Evolutionary conservation across 2,113 vertebrate genomes (phyloP), one percentile per base, ranked within the genome.

Genomic region (Tychaedon coryphoeus): DNA sequence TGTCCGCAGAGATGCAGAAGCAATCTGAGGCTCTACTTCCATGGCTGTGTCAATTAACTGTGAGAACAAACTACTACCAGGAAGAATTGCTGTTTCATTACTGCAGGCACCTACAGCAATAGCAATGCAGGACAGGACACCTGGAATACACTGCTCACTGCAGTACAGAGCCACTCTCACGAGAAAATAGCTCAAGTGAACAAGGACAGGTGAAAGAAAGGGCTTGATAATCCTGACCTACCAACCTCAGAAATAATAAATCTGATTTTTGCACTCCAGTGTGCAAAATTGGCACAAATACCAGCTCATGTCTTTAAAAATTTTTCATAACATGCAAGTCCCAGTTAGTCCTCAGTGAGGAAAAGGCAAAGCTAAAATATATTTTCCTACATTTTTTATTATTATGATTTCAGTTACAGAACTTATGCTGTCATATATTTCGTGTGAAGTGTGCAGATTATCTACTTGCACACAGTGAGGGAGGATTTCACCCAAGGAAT

Each of bases 61-160:
- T 22, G 74, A 96, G 90, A 92, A 83, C 65, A 87, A 93, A 91
- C 70, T 36, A 54, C 69, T 76, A 28, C 54, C 96, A 58, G 81
- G 88, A 38, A 45, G 77, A 90, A 92, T 79, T 79, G 38, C 71
- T 72, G 1, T 65, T 84, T 69, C 64, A 53, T 80, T 57, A 31
- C 61, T 75, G n/a, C 58, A 53, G 73, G 66, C 72, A 60, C 58
- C 61, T 60, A 8, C 75, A 66, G 48, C 36, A 40, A 47, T 19
- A 75, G 47, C 7, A 29, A 42, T 43, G 65, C 64, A 48, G 53
- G 66, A 48, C 48, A 78, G 89, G 62, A 61, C 62, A 83, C 47
- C 57, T 78, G 81, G 72, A 90, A 88, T 75, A 33, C 83, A 47
- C 72, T 40, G 89, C 65, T 76, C 47, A 23, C 61, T 85, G 20